phyloP scores from a whole-genome alignment of 2,113 vertebrate species.

The Galbula dea region DNA sequence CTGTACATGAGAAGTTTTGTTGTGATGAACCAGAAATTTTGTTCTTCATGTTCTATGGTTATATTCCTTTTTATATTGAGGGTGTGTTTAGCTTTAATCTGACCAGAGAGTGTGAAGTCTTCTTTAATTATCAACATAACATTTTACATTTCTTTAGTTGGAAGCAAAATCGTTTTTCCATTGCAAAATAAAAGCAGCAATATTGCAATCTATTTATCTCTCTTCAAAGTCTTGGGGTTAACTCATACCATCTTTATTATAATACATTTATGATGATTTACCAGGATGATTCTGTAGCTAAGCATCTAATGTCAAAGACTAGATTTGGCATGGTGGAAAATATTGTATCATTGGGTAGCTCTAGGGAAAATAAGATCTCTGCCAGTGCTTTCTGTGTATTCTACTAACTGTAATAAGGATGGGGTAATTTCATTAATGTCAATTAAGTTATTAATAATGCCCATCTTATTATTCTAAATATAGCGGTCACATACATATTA shows the following conservation, averaged over 20 bases:
- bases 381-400: conserved; percentile 73
- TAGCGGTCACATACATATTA: conserved; percentile 64
- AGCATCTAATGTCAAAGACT: conserved; percentile 77
- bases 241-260: conserved; percentile 82
- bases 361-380: conserved; percentile 74
- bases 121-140: conserved; percentile 54
- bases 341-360: conserved; percentile 75
- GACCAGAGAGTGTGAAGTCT: conserved; percentile 37
- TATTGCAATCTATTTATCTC: conserved; percentile 70
- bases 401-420: conserved; percentile 76
- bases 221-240: conserved; percentile 76
- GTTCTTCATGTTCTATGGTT: background rate
- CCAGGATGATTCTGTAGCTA: conserved; percentile 76
- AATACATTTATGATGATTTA: conserved; percentile 86
- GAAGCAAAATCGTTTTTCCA: conserved; percentile 47
- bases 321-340: conserved; percentile 75
- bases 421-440: conserved; percentile 80
- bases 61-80: conserved; percentile 10
- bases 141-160: conserved; percentile 66
- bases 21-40: background rate
- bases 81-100: conserved; percentile 55
- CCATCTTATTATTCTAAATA: conserved; percentile 76
- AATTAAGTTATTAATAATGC: conserved; percentile 83
- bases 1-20: background rate
- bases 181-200: conserved; percentile 67